Conservation (phyloP, 2,888 invertebrate genomes). For the Heliconius ismenius region DNA sequence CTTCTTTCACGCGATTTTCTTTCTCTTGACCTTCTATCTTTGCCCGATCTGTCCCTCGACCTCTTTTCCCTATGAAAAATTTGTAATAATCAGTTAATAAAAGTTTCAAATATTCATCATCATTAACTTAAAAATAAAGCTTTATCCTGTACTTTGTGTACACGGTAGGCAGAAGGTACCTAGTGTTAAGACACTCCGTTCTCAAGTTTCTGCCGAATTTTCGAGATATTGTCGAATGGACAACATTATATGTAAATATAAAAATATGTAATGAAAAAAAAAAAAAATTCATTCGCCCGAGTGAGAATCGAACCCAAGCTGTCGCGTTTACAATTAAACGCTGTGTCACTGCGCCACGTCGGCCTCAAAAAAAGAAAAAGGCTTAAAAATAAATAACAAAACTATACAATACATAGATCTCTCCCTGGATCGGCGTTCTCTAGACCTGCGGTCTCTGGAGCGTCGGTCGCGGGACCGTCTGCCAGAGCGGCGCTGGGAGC, state of each 20-base stretch:
- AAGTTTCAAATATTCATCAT: conserved; percentile 18
- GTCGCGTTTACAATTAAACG: too few relatives aligned
- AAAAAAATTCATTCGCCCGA: neutral
- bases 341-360: neutral
- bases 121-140: neutral
- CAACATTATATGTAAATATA: too few relatives aligned
- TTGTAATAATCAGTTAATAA: neutral
- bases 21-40: conserved; percentile 71
- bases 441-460: conserved; percentile 67
- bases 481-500: conserved; percentile 62
- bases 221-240: neutral
- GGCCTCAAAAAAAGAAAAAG: neutral
- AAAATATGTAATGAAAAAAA: too few relatives aligned
- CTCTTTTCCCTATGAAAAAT: conserved; percentile 63
- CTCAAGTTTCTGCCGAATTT: neutral
- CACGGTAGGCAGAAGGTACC: too few relatives aligned
- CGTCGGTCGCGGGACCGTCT: conserved; percentile 57
- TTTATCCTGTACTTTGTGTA: neutral
- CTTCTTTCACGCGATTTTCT: conserved; percentile 77
- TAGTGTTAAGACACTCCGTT: too few relatives aligned
- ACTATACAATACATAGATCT: conserved; percentile 62
- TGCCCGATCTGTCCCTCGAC: conserved; percentile 69
- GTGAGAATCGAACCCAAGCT: too few relatives aligned
- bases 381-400: neutral
- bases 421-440: conserved; percentile 67